Percentiles rank a stretch among this genome's conserved stretches.
Evolutionary conservation across 2,113 vertebrate species (phyloP).

Genomic region (Heterotis niloticus): DNA sequence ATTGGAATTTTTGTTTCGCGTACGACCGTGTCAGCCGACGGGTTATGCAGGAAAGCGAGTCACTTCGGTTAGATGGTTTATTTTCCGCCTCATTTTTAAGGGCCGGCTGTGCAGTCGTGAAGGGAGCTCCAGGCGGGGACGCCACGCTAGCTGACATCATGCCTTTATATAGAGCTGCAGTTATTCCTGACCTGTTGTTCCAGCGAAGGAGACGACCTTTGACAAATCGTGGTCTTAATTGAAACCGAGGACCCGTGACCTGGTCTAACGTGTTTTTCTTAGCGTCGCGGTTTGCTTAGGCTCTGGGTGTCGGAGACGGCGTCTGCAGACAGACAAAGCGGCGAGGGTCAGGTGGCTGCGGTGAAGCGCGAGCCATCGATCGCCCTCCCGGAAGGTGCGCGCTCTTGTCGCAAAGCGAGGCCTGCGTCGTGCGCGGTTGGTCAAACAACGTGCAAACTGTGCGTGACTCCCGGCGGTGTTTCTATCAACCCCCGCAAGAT

Average conservation of each 20-base stretch:
- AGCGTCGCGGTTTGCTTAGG: not conserved
- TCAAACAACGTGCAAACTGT: too few species aligned
- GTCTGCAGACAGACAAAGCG: slow-evolving; percentile 1
- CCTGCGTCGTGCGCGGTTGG: not conserved
- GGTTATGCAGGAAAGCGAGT: not conserved
- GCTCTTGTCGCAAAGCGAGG: not conserved
- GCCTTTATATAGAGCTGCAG: slow-evolving; percentile 62
- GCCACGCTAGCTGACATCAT: slow-evolving; percentile 60
- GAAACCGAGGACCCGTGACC: slow-evolving; percentile 13
- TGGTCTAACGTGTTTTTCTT: not conserved
- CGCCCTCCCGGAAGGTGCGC: too few species aligned
- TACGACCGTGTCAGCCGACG: not conserved
- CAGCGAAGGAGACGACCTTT: slow-evolving; percentile 22
- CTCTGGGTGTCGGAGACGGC: not conserved
- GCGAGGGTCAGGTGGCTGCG: not conserved
- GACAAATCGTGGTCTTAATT: slow-evolving; percentile 25
- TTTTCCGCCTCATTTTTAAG: slow-evolving; percentile 14
- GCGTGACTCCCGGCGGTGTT: not conserved
- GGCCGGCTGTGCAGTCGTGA: slow-evolving; percentile 26
- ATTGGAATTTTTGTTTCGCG: not conserved
- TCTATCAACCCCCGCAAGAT: not conserved
- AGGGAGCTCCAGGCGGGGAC: slow-evolving; percentile 25
- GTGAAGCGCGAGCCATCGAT: too few species aligned
- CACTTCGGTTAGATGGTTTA: not conserved
- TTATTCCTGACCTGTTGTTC: slow-evolving; percentile 24